A percentile compares a stretch with the other conserved stretches of the same genome.
Conservation (phyloP, 1,140 invertebrate genomes). For the Anoplolepis gracilipes region DNA sequence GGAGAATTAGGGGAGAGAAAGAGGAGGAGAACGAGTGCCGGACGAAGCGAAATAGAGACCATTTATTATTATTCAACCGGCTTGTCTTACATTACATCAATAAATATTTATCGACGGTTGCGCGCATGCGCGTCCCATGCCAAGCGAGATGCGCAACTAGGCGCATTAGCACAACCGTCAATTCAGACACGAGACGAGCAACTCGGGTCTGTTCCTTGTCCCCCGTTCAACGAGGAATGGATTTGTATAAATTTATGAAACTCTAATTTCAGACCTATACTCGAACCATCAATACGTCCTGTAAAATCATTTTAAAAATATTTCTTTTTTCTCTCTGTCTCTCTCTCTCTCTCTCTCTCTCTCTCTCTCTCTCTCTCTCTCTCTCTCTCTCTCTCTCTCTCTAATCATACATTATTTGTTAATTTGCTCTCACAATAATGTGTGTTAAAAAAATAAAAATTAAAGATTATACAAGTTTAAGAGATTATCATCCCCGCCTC, state of each 20-base stretch:
- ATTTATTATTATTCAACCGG: slow-evolving; percentile 73
- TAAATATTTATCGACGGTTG: slow-evolving; percentile 77
- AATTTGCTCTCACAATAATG: not conserved
- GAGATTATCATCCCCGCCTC: not conserved
- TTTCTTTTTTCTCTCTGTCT: not conserved
- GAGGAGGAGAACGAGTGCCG: not conserved
- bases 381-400: too few species aligned
- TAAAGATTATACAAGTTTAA: not conserved
- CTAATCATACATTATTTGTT: not conserved
- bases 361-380: too few species aligned
- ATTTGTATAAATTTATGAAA: slow-evolving; percentile 25
- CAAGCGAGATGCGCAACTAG: slow-evolving; percentile 57
- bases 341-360: too few species aligned
- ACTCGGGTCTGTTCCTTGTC: slow-evolving; percentile 1
- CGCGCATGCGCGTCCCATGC: slow-evolving; percentile 56
- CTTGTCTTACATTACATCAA: slow-evolving; percentile 74
- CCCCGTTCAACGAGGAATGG: not conserved
- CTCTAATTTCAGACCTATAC: not conserved
- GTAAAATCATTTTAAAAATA: not conserved
- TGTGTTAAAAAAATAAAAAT: not conserved
- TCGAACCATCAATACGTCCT: not conserved
- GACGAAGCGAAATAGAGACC: slow-evolving; percentile 47
- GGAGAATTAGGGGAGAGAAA: not conserved
- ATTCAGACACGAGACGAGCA: slow-evolving; percentile 37
- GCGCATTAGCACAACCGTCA: slow-evolving; percentile 70